A percentile compares a stretch with the other conserved stretches of the same genome.
Conservation (phyloP, 1,140 invertebrate genomes). For the Palaemon carinicauda region DNA sequence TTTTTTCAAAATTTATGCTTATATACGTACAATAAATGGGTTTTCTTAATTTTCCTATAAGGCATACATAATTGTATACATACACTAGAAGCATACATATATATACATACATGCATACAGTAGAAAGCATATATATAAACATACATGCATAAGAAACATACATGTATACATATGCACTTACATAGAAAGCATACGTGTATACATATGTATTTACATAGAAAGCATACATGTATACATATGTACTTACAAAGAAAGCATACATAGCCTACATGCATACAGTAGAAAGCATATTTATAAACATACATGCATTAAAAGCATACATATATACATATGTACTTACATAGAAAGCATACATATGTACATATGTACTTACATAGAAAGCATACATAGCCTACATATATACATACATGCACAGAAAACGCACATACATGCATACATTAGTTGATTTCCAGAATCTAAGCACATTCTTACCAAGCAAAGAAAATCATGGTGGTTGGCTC, state of each 20-base stretch:
- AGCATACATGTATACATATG: not conserved
- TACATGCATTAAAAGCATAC: too few relatives aligned
- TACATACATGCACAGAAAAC: too few relatives aligned
- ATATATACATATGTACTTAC: too few relatives aligned
- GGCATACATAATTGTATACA: too few relatives aligned
- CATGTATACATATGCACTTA: constrained; percentile 9
- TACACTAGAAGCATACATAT: not conserved
- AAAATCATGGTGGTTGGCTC: too few relatives aligned
- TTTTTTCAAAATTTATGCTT: too few relatives aligned
- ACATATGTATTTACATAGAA: constrained; percentile 18
- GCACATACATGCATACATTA: not conserved
- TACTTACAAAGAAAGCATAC: too few relatives aligned
- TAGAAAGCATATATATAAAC: not conserved
- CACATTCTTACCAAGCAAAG: too few relatives aligned
- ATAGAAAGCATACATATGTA: too few relatives aligned
- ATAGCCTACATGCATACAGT: not conserved
- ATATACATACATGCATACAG: constrained; percentile 1
- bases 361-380: too few relatives aligned
- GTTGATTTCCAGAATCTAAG: not conserved
- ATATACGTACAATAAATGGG: too few relatives aligned
- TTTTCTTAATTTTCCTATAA: too few relatives aligned
- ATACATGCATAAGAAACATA: constrained; percentile 8
- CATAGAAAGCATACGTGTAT: not conserved
- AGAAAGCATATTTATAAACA: not conserved
- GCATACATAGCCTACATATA: not conserved